Evolutionary conservation across 2,888 invertebrate species (phyloP).

Genomic region (Cephus spinipes): DNA sequence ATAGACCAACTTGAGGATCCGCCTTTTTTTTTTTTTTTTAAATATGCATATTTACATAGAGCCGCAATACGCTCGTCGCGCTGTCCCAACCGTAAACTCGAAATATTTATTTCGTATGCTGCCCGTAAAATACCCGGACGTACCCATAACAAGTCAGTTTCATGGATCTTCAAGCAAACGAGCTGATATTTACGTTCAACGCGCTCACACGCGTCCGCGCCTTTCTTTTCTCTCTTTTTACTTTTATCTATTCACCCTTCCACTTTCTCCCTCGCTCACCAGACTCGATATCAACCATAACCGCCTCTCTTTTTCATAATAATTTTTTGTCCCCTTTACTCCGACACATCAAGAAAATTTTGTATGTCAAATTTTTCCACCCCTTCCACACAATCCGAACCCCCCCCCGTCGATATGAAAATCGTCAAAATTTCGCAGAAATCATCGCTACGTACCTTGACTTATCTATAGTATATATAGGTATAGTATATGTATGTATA

Average conservation of each 20-base stretch:
- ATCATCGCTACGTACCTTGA: background rate
- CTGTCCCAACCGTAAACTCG: conserved; percentile 45
- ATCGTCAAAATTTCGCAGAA: background rate
- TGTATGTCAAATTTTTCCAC: background rate
- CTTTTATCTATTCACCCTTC: background rate
- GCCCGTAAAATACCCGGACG: conserved; percentile 45
- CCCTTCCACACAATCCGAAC: too few relatives aligned
- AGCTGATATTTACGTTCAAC: conserved; percentile 53
- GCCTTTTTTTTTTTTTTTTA: conserved; percentile 32
- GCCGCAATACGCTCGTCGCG: background rate
- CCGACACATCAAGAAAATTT: background rate
- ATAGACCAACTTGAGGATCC: conserved; percentile 18
- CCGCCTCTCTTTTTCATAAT: background rate
- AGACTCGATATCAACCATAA: background rate
- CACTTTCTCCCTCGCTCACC: background rate
- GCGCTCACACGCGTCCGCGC: conserved; percentile 34
- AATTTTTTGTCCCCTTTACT: background rate
- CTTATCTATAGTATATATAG: too few relatives aligned
- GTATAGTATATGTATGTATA: too few relatives aligned
- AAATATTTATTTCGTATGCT: conserved; percentile 55
- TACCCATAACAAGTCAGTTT: conserved; percentile 56
- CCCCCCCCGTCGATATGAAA: background rate
- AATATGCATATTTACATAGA: conserved; percentile 33
- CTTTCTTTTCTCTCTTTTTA: background rate
- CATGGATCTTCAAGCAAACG: conserved; percentile 51